Base-by-base conservation (phyloP, 2,888 invertebrate species). In the Epirrhoe alternata region DNA sequence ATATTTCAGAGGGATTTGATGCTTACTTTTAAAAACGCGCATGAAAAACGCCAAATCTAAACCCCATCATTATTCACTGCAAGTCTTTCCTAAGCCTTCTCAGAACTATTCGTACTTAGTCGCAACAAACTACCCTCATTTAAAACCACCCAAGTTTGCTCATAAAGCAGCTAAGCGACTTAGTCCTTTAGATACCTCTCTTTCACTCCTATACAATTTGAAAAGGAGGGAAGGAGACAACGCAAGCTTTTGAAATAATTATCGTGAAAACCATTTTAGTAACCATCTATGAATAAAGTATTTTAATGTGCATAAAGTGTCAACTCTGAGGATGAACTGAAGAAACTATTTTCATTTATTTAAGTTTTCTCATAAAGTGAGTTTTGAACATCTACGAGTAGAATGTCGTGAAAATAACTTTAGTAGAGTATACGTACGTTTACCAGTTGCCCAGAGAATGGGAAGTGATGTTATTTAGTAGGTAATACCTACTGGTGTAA, bases 121-220 rank as follows among this genome's bases (percentile, higher is more conserved):
- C 52, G 47, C 50, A 51, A 64, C 53, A 59, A 59, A 64, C 58
- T 64, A 58, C 53, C 53, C 53, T 31, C 64, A 59, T 64, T 58
- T 64, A 35, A 59, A 64, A 33, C 30, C 30, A 31, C 8, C 61
- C 14, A 62, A 66, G 62, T 59, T 66, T 49, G 0, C 59, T 59
- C 59, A 42, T 64, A 59, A 59, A 60, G 38, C 35, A 50, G 17
- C 17, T 33, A 35, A 58, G 57, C 16, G 31, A 35, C 33, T 49
- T 33, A 58, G 35, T 10, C 12, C 31, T 16, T 31, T 12, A 14
- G 14, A n/a, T 14, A 5, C n/a, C 30, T 14, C 35, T 31, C 17
- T 50, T 49, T 49, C 35, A 7, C 6, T 35, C 35, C 12, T 49
- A 35, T 0, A 17, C 0, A 10, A 24, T 58, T 49, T 49, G 3